Evolutionary conservation across 1,140 invertebrate genomes (phyloP).

Genomic region (Aphelinus atriplicis): DNA sequence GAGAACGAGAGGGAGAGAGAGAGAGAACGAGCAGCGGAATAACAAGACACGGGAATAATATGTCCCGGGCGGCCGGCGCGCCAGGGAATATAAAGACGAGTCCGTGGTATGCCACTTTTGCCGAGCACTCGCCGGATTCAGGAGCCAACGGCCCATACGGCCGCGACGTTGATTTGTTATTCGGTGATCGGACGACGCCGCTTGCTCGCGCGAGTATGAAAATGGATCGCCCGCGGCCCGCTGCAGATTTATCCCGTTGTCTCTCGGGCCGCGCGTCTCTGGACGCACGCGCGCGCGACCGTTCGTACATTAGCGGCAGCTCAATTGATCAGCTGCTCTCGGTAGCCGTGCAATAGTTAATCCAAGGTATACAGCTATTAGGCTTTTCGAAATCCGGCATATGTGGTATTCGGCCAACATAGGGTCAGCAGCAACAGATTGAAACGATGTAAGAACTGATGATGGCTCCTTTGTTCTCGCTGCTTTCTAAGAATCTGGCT

Average conservation of each 20-base stretch:
- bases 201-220: not conserved
- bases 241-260: not conserved
- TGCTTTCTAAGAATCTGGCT: no score
- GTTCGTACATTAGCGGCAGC: no score
- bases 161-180: conserved; percentile 9
- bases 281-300: no score
- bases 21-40: conserved; percentile 45
- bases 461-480: no score
- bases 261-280: no score
- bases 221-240: not conserved
- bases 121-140: not conserved
- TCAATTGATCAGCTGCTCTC: no score
- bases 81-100: conserved; percentile 34
- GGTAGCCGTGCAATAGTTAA: no score
- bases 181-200: conserved; percentile 19
- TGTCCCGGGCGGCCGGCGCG: conserved; percentile 50
- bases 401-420: no score
- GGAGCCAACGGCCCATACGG: conserved; percentile 35
- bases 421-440: no score
- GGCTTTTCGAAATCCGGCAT: no score
- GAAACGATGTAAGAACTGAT: no score
- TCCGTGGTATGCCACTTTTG: not conserved
- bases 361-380: no score
- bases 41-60: conserved; percentile 55
- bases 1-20: not conserved